Evolutionary conservation across 1,140 invertebrate genomes (phyloP).

Genomic region (Drosophila navojoa): DNA sequence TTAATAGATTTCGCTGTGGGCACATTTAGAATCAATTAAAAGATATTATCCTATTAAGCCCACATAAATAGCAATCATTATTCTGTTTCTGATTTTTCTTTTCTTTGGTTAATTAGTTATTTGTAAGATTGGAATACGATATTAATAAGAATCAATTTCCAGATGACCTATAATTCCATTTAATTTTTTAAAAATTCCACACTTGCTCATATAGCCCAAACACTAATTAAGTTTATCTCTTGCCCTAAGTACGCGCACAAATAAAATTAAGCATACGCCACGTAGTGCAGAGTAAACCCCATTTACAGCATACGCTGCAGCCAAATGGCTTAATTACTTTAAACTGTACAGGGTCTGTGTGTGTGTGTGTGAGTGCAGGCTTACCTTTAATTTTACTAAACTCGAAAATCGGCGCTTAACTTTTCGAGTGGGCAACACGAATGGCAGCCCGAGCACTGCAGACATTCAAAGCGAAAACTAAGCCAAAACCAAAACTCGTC

Average conservation of each 20-base stretch:
- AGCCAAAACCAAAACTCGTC: constrained; percentile 26
- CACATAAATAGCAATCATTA: too few relatives aligned
- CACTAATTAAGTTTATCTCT: constrained; percentile 40
- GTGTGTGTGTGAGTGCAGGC: constrained; percentile 4
- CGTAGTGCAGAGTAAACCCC: constrained; percentile 24
- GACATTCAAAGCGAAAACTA: constrained; percentile 18
- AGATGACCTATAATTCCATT: too few relatives aligned
- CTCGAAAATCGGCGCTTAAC: constrained; percentile 34
- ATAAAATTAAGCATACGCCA: constrained; percentile 60
- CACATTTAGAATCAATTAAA: constrained; percentile 3
- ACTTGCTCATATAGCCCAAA: too few relatives aligned
- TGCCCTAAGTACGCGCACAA: constrained; percentile 20
- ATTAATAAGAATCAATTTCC: too few relatives aligned
- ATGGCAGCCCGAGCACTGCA: constrained; percentile 27
- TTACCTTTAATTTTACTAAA: constrained; percentile 32
- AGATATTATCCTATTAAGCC: background rate
- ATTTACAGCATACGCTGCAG: constrained; percentile 3
- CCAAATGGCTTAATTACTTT: constrained; percentile 53
- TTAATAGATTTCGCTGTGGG: constrained; percentile 1
- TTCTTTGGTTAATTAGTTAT: too few relatives aligned
- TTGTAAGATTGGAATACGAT: too few relatives aligned
- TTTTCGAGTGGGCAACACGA: constrained; percentile 24
- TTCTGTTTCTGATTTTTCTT: background rate
- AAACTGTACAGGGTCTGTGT: constrained; percentile 8
- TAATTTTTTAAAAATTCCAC: too few relatives aligned